Evolutionary conservation across 2,888 invertebrate species (phyloP).

Genomic region (Oxytorus armatus): DNA sequence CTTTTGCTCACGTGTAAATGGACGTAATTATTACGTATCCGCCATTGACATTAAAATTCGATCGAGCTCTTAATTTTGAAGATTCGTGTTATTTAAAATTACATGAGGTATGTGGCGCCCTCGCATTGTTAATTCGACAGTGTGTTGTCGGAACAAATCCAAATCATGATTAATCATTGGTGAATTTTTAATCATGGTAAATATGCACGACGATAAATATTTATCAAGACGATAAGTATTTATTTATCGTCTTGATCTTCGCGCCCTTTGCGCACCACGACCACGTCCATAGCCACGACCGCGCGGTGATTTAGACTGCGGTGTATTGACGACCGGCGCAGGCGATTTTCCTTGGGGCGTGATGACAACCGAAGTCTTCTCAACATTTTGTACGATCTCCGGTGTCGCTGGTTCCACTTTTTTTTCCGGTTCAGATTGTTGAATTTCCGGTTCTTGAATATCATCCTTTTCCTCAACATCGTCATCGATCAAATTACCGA

Average conservation of each 20-base stretch:
- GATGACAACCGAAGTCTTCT: conserved; percentile 16
- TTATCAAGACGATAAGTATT: too few species aligned
- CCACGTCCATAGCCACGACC: conserved; percentile 78
- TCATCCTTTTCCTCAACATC: conserved; percentile 75
- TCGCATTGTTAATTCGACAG: neutral
- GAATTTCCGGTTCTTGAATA: conserved; percentile 47
- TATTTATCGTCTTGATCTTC: conserved; percentile 82
- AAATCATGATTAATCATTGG: conserved; percentile 1
- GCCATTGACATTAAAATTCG: neutral
- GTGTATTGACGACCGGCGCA: conserved; percentile 7
- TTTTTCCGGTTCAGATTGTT: conserved; percentile 37
- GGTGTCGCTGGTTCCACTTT: conserved; percentile 21
- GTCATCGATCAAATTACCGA: conserved; percentile 79
- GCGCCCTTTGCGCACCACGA: conserved; percentile 76
- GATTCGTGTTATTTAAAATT: neutral
- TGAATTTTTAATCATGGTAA: neutral
- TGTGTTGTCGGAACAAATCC: neutral
- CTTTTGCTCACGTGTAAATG: too few species aligned
- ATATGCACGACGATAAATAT: too few species aligned
- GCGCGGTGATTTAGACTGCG: conserved; percentile 67
- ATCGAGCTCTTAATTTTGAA: neutral
- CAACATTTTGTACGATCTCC: conserved; percentile 9
- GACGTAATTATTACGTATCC: too few species aligned
- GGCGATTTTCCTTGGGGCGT: conserved; percentile 14
- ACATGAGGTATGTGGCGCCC: neutral